phyloP scores from a whole-genome alignment of 2,113 vertebrate species.

The Lethenteron camtschaticum region DNA sequence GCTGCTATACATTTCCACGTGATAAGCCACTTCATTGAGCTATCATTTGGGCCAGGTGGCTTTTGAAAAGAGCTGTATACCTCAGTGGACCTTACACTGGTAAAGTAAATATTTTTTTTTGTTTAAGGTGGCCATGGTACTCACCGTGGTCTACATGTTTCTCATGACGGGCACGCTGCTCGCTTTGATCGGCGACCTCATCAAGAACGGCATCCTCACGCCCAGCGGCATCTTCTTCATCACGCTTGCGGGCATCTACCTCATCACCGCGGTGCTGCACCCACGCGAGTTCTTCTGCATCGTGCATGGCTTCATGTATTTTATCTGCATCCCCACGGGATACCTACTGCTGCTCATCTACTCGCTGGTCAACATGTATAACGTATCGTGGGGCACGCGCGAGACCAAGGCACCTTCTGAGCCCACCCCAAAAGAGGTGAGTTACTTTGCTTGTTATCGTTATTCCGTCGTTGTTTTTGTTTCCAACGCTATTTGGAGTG shows the following conservation, averaged over 20 bases:
- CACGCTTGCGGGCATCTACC: conserved; percentile 26
- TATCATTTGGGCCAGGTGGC: not conserved
- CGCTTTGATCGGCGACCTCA: conserved; percentile 24
- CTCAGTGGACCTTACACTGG: not conserved
- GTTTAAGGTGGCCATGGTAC: not conserved
- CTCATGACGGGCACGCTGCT: not conserved
- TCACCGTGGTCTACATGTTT: not conserved
- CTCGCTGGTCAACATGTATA: conserved; percentile 40
- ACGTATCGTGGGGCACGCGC: conserved; percentile 38
- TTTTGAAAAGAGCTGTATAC: not conserved
- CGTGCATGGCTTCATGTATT: conserved; percentile 38
- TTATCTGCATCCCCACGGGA: conserved; percentile 42
- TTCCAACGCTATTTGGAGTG: too few species aligned
- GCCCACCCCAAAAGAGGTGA: too few species aligned
- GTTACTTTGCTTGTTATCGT: too few species aligned
- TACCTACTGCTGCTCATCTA: conserved; percentile 42
- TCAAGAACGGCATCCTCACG: conserved; percentile 29
- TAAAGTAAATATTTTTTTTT: not conserved
- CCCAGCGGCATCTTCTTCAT: conserved; percentile 36
- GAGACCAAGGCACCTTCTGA: conserved; percentile 17
- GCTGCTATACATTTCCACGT: too few species aligned
- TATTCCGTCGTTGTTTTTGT: too few species aligned
- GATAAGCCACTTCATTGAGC: not conserved
- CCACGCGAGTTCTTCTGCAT: conserved; percentile 31
- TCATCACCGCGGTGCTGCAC: conserved; percentile 31